Conservation (phyloP, 2,888 invertebrate species). For the Chrysopilus asiliformis region DNA sequence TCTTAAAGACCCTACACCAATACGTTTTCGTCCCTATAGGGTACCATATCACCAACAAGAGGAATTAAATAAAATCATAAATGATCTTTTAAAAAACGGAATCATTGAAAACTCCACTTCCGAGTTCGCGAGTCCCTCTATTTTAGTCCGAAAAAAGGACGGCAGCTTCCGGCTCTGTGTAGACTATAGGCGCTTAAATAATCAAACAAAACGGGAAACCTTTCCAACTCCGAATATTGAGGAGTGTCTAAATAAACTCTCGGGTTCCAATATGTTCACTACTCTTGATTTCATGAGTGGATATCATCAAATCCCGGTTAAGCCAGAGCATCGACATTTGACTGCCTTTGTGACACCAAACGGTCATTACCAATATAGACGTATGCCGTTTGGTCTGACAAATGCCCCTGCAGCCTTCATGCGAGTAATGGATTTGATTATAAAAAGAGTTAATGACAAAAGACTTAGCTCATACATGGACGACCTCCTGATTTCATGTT, state of each 20-base stretch:
- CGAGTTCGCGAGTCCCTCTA: constrained; percentile 21
- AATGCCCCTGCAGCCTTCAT: not conserved
- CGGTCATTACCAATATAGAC: constrained; percentile 15
- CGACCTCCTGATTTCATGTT: not conserved
- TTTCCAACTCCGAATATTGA: constrained; percentile 19
- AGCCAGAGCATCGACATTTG: constrained; percentile 9
- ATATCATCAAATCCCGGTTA: constrained; percentile 18
- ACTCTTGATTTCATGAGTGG: no score
- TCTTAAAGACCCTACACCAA: not conserved
- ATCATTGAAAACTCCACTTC: constrained; percentile 16
- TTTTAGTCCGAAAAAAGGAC: constrained; percentile 18
- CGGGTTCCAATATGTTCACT: constrained; percentile 10
- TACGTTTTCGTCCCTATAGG: constrained; percentile 1
- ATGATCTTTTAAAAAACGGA: constrained; percentile 3
- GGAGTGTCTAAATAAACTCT: constrained; percentile 13
- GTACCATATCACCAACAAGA: constrained; percentile 5
- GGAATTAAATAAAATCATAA: constrained; percentile 3
- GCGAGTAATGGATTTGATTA: not conserved
- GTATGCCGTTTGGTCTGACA: not conserved
- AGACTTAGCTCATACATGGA: constrained; percentile 8
- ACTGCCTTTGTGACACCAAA: constrained; percentile 19
- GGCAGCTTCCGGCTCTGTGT: constrained; percentile 10
- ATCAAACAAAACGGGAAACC: constrained; percentile 16
- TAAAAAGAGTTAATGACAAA: not conserved
- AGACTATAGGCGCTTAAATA: constrained; percentile 20